Evolutionary conservation across 2,797 vertebrate species (phyloP).

Genomic region (Staurois parvus): DNA sequence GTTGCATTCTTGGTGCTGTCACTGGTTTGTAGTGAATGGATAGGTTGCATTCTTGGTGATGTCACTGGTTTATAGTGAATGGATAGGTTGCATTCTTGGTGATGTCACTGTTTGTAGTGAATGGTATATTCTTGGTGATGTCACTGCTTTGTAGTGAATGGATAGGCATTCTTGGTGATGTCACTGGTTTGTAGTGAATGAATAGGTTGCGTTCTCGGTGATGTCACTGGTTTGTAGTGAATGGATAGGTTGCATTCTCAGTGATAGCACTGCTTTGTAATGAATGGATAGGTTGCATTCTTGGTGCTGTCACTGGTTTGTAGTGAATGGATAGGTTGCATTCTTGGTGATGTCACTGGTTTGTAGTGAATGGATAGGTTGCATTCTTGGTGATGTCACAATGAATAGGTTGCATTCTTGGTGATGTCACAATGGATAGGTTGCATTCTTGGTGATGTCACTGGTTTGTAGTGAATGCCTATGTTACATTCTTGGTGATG

Average conservation of each 20-base stretch:
- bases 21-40: not conserved
- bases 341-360: not conserved
- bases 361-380: not conserved
- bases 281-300: not conserved
- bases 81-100: too few species aligned
- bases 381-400: not conserved
- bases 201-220: too few species aligned
- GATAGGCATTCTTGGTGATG: too few species aligned
- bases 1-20: not conserved
- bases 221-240: not conserved
- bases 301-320: not conserved
- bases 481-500: not conserved
- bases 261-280: not conserved
- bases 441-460: not conserved
- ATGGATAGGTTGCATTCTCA: not conserved
- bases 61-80: too few species aligned
- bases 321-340: not conserved
- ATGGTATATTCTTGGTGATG: too few species aligned
- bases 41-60: too few species aligned
- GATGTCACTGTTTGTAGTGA: not conserved
- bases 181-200: too few species aligned
- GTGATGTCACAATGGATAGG: too few species aligned
- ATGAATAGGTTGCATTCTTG: not conserved
- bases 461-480: not conserved
- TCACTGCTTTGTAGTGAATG: too few species aligned